Evolutionary conservation across 2,888 invertebrate genomes (phyloP), one percentile per base, ranked within the genome.

Genomic region (Blastobasis adustella): DNA sequence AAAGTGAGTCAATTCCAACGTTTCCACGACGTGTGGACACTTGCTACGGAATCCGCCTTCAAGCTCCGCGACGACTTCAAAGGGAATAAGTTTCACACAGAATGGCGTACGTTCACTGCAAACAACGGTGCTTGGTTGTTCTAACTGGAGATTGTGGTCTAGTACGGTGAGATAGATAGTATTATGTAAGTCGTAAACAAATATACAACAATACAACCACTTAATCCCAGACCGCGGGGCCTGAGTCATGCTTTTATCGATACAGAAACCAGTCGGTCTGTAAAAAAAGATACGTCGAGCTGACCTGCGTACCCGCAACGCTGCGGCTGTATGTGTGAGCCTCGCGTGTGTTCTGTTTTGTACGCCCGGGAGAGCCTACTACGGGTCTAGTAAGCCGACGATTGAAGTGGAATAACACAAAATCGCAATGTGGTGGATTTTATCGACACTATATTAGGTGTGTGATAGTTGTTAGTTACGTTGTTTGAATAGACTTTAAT

Each of bases 211-310:
- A 65, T 60, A 60, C 58, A 56, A 53, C 53, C 53, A 52, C 57
- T 58, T 61, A 58, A 65, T 67, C 58, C 63, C 61, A 64, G 66
- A 65, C 66, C 59, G 61, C 54, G 23, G 55, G 54, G 57, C 64
- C 73, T 87, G 84, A 87, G 69, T 85, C 85, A 86, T 76, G 62
- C 71, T 79, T 78, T 82, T 79, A 77, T 77, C 71, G 72, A 66
- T 68, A 72, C 69, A 69, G 70, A 80, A 82, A 87, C 87, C 83
- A 74, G 86, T 87, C 83, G 63, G 56, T 54, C 59, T 66, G 60
- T 67, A 61, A 80, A 76, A 81, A 77, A 68, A 62, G 71, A 79
- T 74, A 73, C 76, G 68, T 69, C 66, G 65, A 65, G 72, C 67
- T 83, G 85, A 84, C 83, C 86, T 78, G 81, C 76, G 73, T 70